These are phyloP conservation scores for Argyra leucocephala DNA, from an alignment of 2,888 invertebrate species.

Conservation along the genomic window DNA sequence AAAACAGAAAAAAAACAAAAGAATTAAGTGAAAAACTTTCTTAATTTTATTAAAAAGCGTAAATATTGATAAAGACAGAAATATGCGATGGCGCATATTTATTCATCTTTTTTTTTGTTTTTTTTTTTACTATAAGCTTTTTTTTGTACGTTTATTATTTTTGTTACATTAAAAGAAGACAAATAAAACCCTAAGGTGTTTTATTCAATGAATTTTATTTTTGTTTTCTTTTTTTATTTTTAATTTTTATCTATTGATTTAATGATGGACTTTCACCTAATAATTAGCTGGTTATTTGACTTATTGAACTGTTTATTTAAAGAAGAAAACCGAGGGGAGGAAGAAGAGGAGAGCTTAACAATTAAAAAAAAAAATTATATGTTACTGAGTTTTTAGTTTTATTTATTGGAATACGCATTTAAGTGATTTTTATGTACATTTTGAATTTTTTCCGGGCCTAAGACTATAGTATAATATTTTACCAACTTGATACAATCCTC, in stretches of 20 bases:
- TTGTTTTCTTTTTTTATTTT: not conserved
- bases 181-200: constrained; percentile 1
- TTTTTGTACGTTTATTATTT: too few species aligned
- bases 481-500: too few species aligned
- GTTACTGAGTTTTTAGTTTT: too few species aligned
- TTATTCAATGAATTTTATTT: not conserved
- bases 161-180: not conserved
- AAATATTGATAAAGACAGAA: not conserved
- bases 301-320: not conserved
- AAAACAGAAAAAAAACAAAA: too few species aligned
- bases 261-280: constrained; percentile 3
- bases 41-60: not conserved
- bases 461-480: too few species aligned
- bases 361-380: too few species aligned
- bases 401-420: too few species aligned
- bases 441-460: too few species aligned
- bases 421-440: too few species aligned
- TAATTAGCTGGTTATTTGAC: constrained; percentile 6
- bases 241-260: constrained; percentile 1
- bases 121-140: not conserved
- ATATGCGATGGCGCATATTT: not conserved
- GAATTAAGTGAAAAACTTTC: not conserved
- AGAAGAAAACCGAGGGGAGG: too few species aligned
- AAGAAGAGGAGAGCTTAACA: too few species aligned
- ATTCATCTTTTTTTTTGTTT: not conserved